Percentiles rank a stretch among this genome's conserved stretches.
Conservation (phyloP, 2,888 invertebrate genomes). For the Rugalucina vietnamica region DNA sequence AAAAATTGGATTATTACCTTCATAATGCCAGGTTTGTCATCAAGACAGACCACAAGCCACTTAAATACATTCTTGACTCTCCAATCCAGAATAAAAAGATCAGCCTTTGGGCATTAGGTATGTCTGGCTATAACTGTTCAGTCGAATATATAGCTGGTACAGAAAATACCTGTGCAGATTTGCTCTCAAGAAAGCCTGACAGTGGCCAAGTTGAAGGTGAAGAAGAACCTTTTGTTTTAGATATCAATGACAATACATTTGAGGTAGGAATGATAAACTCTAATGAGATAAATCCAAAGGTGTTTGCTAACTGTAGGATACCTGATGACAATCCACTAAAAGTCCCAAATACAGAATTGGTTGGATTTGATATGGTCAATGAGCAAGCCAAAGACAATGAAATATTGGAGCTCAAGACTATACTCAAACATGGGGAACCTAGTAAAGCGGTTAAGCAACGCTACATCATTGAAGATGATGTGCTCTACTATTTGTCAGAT, state of each 20-base stretch:
- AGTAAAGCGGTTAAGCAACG: slow-evolving; percentile 2
- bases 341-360: neutral
- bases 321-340: neutral
- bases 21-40: slow-evolving; percentile 33
- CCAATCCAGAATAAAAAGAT: slow-evolving; percentile 54
- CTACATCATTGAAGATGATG: slow-evolving; percentile 28
- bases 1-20: slow-evolving; percentile 32
- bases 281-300: slow-evolving; percentile 20
- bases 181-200: slow-evolving; percentile 28
- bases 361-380: neutral
- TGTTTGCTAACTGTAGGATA: neutral
- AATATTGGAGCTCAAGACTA: slow-evolving; percentile 4
- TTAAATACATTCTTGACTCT: slow-evolving; percentile 44
- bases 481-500: slow-evolving; percentile 46
- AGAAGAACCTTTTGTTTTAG: neutral
- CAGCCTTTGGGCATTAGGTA: slow-evolving; percentile 46
- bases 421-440: slow-evolving; percentile 6
- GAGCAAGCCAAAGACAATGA: slow-evolving; percentile 31
- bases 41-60: slow-evolving; percentile 41
- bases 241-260: slow-evolving; percentile 30
- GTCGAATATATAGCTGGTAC: slow-evolving; percentile 42
- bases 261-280: slow-evolving; percentile 25
- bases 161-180: slow-evolving; percentile 35
- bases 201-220: neutral
- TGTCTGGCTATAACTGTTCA: slow-evolving; percentile 40